Conservation (phyloP, 1,140 invertebrate species). For the Bombus breviceps region DNA sequence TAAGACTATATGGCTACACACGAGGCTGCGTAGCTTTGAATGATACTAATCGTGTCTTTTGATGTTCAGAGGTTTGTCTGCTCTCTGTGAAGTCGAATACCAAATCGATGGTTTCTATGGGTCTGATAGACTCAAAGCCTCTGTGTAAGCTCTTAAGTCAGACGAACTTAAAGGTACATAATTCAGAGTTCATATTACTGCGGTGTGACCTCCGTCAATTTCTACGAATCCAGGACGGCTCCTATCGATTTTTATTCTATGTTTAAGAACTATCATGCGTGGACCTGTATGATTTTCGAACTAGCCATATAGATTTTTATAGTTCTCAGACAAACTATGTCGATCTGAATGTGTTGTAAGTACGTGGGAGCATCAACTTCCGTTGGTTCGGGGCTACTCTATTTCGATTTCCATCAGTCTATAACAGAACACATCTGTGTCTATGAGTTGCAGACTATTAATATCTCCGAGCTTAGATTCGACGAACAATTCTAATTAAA, state of each 20-base stretch:
- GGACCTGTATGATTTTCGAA: too few relatives aligned
- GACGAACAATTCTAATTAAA: not conserved
- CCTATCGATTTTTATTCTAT: not conserved
- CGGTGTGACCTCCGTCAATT: not conserved
- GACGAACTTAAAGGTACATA: not conserved
- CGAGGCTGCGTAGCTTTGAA: not conserved
- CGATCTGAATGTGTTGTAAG: too few relatives aligned
- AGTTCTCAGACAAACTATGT: not conserved
- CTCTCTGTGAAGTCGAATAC: not conserved
- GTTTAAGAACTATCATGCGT: too few relatives aligned
- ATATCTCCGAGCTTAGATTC: not conserved
- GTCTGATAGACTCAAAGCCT: not conserved
- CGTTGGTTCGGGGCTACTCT: too few relatives aligned
- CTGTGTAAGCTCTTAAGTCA: not conserved
- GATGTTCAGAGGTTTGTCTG: not conserved
- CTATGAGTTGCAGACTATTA: not conserved
- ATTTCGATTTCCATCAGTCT: not conserved
- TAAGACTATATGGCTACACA: not conserved
- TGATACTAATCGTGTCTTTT: not conserved
- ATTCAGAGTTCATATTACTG: not conserved
- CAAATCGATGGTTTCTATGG: too few relatives aligned
- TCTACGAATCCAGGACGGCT: not conserved
- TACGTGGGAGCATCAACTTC: too few relatives aligned
- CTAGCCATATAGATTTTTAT: not conserved
- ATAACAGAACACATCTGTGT: not conserved